Percentiles rank a stretch among this genome's conserved stretches.
phyloP scores from a whole-genome alignment of 2,113 vertebrate genomes.

The Myrmophylax atrothorax region DNA sequence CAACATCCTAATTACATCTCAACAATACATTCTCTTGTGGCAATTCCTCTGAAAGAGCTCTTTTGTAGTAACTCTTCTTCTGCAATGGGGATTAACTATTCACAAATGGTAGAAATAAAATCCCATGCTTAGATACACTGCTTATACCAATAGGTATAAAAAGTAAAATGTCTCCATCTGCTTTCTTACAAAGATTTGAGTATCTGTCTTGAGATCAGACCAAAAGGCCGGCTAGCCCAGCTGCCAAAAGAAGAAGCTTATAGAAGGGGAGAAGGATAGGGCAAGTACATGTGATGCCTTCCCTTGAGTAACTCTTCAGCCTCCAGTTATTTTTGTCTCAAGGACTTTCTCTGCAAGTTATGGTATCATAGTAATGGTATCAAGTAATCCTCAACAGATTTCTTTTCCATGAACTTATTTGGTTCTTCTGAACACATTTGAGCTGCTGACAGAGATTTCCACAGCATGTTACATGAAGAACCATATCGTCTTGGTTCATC shows the following conservation, averaged over 20 bases:
- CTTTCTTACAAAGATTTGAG: background rate
- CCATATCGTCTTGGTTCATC: background rate
- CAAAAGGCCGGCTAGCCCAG: background rate
- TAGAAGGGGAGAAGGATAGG: background rate
- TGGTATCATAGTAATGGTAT: background rate
- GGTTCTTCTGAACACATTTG: background rate
- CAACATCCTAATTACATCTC: constrained; percentile 20
- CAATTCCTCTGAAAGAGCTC: background rate
- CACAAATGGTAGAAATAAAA: background rate
- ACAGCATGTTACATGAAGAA: background rate
- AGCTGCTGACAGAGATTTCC: background rate
- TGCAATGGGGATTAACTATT: background rate
- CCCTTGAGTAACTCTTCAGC: background rate
- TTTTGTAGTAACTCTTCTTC: background rate
- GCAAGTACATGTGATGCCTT: background rate
- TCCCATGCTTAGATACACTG: background rate
- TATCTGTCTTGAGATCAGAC: background rate
- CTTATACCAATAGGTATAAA: background rate
- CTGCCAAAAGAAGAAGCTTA: background rate
- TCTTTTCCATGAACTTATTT: background rate
- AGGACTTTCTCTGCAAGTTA: background rate
- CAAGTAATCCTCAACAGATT: background rate
- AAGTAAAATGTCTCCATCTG: background rate
- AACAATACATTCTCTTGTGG: background rate
- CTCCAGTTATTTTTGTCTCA: background rate